phyloP scores from a whole-genome alignment of 2,113 vertebrate genomes.

The Ranitomeya imitator region DNA sequence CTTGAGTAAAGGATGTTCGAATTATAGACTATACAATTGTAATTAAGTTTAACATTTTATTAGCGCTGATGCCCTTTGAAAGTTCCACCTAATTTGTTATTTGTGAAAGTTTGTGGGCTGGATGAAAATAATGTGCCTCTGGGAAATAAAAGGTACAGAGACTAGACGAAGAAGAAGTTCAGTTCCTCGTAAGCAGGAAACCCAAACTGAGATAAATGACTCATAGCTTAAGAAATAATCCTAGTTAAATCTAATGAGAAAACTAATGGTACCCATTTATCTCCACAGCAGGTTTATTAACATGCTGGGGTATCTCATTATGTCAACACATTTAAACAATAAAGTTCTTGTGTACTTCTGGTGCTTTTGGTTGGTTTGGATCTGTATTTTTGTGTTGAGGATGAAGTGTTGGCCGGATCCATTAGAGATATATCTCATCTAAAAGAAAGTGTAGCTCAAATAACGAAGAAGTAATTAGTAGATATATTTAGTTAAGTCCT shows the following conservation, averaged over 20 bases:
- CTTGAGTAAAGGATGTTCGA: not conserved
- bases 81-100: slow-evolving; percentile 56
- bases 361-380: slow-evolving; percentile 3
- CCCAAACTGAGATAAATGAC: slow-evolving; percentile 62
- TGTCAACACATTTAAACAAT: slow-evolving; percentile 40
- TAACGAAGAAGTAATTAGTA: slow-evolving; percentile 1
- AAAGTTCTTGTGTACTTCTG: slow-evolving; percentile 47
- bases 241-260: slow-evolving; percentile 66
- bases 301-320: slow-evolving; percentile 55
- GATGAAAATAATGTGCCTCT: not conserved
- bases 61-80: not conserved
- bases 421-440: slow-evolving; percentile 20
- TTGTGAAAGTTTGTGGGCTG: slow-evolving; percentile 50
- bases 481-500: slow-evolving; percentile 5
- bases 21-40: not conserved
- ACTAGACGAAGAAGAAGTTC: not conserved
- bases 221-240: slow-evolving; percentile 64
- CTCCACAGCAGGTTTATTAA: slow-evolving; percentile 62
- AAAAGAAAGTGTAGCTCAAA: not conserved
- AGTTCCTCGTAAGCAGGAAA: slow-evolving; percentile 44
- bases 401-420: not conserved
- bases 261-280: slow-evolving; percentile 66
- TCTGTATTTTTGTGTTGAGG: not conserved
- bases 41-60: slow-evolving; percentile 10
- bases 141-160: slow-evolving; percentile 40